phyloP scores from a whole-genome alignment of 2,888 invertebrate genomes.

The Mactromeris polynyma region DNA sequence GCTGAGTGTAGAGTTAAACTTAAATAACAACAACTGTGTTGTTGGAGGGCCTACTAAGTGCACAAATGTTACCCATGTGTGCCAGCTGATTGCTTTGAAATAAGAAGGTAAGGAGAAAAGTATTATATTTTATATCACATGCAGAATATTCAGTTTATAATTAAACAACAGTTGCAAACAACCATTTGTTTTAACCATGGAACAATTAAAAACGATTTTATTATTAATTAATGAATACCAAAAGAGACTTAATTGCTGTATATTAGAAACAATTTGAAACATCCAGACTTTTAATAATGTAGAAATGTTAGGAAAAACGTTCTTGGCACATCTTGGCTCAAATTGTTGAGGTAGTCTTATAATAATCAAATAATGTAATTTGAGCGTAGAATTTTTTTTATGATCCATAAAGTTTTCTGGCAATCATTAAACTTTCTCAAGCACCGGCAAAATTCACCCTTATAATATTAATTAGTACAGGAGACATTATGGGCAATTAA shows the following conservation, averaged over 20 bases:
- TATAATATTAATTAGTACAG: not conserved
- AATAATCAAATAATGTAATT: not conserved
- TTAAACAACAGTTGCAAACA: not conserved
- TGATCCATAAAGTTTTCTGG: not conserved
- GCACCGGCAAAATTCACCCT: not conserved
- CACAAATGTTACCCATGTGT: not conserved
- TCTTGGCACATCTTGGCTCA: not conserved
- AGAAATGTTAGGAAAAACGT: not conserved
- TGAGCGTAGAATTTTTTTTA: not conserved
- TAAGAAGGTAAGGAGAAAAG: too few relatives aligned
- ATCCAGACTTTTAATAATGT: not conserved
- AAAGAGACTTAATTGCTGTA: not conserved
- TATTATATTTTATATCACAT: too few relatives aligned
- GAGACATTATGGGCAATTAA: not conserved
- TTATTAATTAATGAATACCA: not conserved
- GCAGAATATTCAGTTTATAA: too few relatives aligned
- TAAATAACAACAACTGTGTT: not conserved
- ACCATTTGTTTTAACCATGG: not conserved
- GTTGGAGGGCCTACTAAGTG: not conserved
- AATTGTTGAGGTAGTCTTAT: not conserved
- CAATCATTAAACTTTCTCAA: not conserved
- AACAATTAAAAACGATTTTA: not conserved
- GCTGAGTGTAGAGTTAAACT: not conserved
- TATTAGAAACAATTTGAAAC: not conserved
- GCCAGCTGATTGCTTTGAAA: not conserved